A percentile compares a stretch with the other conserved stretches of the same genome.
phyloP scores from a whole-genome alignment of 1,140 invertebrate genomes.

The Drosophila varians region DNA sequence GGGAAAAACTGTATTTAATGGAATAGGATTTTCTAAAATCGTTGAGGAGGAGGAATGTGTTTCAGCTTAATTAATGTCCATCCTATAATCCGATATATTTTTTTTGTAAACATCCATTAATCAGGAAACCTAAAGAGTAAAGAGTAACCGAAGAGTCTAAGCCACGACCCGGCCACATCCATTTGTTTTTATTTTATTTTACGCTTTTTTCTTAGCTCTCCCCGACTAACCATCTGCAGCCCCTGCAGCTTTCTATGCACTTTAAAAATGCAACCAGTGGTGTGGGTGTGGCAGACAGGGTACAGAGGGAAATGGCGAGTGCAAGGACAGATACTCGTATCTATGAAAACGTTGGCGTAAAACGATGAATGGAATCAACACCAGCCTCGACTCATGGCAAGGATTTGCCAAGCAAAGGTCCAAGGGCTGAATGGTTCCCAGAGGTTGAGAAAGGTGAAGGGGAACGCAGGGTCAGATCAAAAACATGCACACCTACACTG shows the following conservation, averaged over 20 bases:
- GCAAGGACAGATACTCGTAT: slow-evolving; percentile 34
- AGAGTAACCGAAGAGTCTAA: slow-evolving; percentile 24
- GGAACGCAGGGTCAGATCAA: slow-evolving; percentile 23
- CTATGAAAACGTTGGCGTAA: slow-evolving; percentile 39
- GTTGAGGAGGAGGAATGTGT: no score
- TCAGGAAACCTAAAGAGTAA: slow-evolving; percentile 29
- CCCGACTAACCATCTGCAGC: slow-evolving; percentile 32
- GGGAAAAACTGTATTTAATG: no score
- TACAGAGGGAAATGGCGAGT: not conserved
- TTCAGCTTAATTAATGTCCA: no score
- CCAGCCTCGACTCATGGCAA: slow-evolving; percentile 33
- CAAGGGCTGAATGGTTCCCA: not conserved
- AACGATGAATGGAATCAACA: slow-evolving; percentile 54
- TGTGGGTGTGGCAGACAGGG: not conserved
- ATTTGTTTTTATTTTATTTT: slow-evolving; percentile 26
- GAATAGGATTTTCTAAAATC: no score
- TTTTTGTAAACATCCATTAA: slow-evolving; percentile 21
- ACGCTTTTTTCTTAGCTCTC: not conserved
- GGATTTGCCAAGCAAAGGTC: slow-evolving; percentile 5
- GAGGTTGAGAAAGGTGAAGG: not conserved
- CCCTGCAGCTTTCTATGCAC: slow-evolving; percentile 52
- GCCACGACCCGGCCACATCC: slow-evolving; percentile 8
- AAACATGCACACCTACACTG: slow-evolving; percentile 28
- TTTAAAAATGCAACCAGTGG: slow-evolving; percentile 52
- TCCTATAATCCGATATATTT: slow-evolving; percentile 6